Base-by-base conservation (phyloP, 2,888 invertebrate species). In the Dicycla oo region DNA sequence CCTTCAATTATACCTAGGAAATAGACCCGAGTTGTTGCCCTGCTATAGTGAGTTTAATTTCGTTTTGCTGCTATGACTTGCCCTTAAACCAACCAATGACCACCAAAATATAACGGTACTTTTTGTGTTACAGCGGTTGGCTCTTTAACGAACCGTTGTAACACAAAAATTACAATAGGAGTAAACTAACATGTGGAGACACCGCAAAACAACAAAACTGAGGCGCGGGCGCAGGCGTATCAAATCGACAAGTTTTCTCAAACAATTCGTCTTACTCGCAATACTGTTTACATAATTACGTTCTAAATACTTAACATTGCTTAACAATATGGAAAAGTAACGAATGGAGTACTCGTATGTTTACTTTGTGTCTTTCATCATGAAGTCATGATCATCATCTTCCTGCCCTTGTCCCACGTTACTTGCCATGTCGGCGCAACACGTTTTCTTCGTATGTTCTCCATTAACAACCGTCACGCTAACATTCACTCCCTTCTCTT, bases 251-350 rank as follows among this genome's bases (percentile, higher is more conserved):
- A 68, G 26, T 81, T 79, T 72, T 75, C 78, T 69, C 71, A 81
- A 79, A 83, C 67, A 68, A 84, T 83, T 75, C 67, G 69, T 71
- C 58, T 63, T 70, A 81, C 63, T 72, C 78, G 78, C 84, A 82
- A 84, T 77, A 80, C 72, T 51, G 81, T 80, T 80, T 80, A 81
- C 77, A 81, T 81, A 80, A 81, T 81, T 81, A 77, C 68, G 38
- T 63, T 67, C 51, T 76, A 73, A 77, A 77, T 80, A 79, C 76
- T 76, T 65, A 80, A 76, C 30, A 4, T 76, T 73, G n/a, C 15
- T 26, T 57, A 53, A 80, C n/a, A 30, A 2, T 45, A 64, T 0
- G 20, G 56, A 74, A n/a, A 40, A 78, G 30, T 61, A 47, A 26
- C 0, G 2, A 8, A 79, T 73, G 74, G 63, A 78, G 40, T 58